phyloP scores from a whole-genome alignment of 1,140 invertebrate genomes.

The Eumaeus atala region DNA sequence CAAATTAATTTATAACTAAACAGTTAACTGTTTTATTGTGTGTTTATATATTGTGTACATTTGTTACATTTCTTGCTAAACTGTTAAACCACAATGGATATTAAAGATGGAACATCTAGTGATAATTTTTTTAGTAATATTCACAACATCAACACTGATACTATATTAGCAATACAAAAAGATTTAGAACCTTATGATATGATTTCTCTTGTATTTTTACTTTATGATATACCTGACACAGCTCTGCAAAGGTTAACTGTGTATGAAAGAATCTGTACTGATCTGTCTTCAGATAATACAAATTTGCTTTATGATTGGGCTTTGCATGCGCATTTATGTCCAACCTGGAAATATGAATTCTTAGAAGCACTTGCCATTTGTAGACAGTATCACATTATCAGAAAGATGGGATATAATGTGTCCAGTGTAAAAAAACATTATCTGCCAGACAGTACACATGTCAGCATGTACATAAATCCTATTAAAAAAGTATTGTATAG shows the following conservation, averaged over 20 bases:
- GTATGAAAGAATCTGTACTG: conserved; percentile 45
- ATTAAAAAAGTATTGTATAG: conserved; percentile 54
- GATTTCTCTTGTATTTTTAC: conserved; percentile 56
- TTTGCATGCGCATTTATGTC: conserved; percentile 33
- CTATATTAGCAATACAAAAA: conserved; percentile 50
- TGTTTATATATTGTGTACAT: too few relatives aligned
- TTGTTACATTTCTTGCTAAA: too few relatives aligned
- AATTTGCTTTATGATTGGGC: conserved; percentile 59
- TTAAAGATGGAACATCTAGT: not conserved
- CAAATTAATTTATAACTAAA: too few relatives aligned
- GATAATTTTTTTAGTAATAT: conserved; percentile 2
- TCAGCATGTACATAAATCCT: conserved; percentile 46
- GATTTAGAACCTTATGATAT: conserved; percentile 52
- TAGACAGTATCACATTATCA: conserved; percentile 45
- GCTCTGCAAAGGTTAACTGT: conserved; percentile 53
- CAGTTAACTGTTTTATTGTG: too few relatives aligned
- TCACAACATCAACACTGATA: conserved; percentile 35
- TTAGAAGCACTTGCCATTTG: conserved; percentile 56
- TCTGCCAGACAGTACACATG: conserved; percentile 33
- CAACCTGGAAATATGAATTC: conserved; percentile 58
- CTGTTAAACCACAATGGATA: too few relatives aligned
- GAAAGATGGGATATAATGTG: conserved; percentile 53
- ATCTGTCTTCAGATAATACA: conserved; percentile 32
- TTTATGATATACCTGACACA: conserved; percentile 57
- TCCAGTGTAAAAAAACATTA: conserved; percentile 40